Evolutionary conservation across 2,888 invertebrate species (phyloP), one percentile per base, ranked within the genome.

Genomic region (Lasius fuliginosus): DNA sequence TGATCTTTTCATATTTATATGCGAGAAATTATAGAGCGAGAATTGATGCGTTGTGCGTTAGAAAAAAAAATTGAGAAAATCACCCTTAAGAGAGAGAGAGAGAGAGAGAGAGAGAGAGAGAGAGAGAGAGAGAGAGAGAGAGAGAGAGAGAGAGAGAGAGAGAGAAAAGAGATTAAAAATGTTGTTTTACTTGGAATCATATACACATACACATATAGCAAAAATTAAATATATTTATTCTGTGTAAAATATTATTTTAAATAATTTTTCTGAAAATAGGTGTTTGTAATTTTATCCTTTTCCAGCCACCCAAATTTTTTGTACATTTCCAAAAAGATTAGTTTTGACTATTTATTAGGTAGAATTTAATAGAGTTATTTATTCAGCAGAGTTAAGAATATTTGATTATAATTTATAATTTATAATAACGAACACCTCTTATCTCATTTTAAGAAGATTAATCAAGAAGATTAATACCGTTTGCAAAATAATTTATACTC

Each of bases 1-100:
- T 49, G 71, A 71, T 23, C 46, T 27, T 81, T 23, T 12, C 30
- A 53, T 42, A 79, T 79, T 69, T n/a, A 8, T 40, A 15, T 30
- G 60, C 27, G 60, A 71, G 71, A 36, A 79, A 60, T 33, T 40
- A 65, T 18, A 40, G 27, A 67, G 3, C 11, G 27, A 12, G 27
- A 56, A 18, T 46, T 36, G 65, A 36, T 11, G 15, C 5, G 33
- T 33, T n/a, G 33, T 9, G 8, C 3, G 0, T 27, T 23, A 8
- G 27, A 40, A 56, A 33, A 33, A n/a, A 36, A 53, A 53, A 53
- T 18, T 18, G 6, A 49, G 18, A 49, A 49, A 15, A 49, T 53
- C 15, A 36, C 12, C 18, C 46, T 23, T 46, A n/a, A n/a, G 30
- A 6, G 9, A 40, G 27, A 15, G 30, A 33, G n/a, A 33, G n/a